Evolutionary conservation across 1,140 invertebrate genomes (phyloP).

Genomic region (Drosophila nigromelanica): DNA sequence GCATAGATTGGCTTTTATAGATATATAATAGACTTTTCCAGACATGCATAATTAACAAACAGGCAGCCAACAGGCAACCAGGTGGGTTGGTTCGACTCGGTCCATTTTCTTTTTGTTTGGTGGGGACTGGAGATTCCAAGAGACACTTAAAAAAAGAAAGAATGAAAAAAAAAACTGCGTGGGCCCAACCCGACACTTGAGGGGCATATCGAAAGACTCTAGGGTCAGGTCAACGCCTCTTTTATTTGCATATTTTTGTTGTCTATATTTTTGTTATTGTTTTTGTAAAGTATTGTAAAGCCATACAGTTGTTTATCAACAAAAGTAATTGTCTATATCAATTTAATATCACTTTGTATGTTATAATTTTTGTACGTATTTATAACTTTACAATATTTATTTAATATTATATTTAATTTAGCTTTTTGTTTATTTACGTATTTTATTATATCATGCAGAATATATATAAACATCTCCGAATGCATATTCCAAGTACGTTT

Average conservation of each 20-base stretch:
- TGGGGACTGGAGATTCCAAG: not conserved
- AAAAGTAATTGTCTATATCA: not conserved
- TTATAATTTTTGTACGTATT: not conserved
- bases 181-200: slow-evolving; percentile 40
- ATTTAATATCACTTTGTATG: not conserved
- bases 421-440: too few relatives aligned
- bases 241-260: slow-evolving; percentile 52
- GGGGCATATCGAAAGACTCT: not conserved
- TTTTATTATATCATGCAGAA: too few relatives aligned
- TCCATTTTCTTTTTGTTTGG: not conserved
- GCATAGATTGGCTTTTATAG: slow-evolving; percentile 53
- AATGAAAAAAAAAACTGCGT: slow-evolving; percentile 23
- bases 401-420: too few relatives aligned
- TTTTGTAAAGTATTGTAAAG: not conserved
- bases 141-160: slow-evolving; percentile 12
- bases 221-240: slow-evolving; percentile 48
- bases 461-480: too few relatives aligned
- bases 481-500: too few relatives aligned
- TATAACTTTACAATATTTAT: not conserved
- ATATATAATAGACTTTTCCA: slow-evolving; percentile 38
- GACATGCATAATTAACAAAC: slow-evolving; percentile 47
- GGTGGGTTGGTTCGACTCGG: slow-evolving; percentile 9
- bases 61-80: slow-evolving; percentile 16
- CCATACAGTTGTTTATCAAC: too few relatives aligned
- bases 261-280: slow-evolving; percentile 6